These are phyloP conservation scores for Sebastolobus altivelis DNA, from an alignment of 2,797 vertebrate genomes.

Conservation along the genomic window DNA sequence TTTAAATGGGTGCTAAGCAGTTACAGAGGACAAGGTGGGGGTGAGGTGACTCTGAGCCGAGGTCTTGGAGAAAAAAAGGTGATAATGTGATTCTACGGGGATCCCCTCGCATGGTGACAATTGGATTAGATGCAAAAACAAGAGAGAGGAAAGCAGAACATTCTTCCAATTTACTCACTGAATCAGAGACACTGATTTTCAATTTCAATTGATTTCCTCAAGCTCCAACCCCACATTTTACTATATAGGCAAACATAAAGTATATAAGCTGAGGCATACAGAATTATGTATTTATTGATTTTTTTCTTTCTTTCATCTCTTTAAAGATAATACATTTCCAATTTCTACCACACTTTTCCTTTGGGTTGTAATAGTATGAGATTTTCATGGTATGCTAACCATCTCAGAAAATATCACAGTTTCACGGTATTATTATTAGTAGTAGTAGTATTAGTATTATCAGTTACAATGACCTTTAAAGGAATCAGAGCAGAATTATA, in stretches of 20 bases:
- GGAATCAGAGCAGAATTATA: too few relatives aligned
- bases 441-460: too few relatives aligned
- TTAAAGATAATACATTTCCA: background rate
- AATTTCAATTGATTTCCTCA: background rate
- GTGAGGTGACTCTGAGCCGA: slow-evolving; percentile 24
- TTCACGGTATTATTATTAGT: too few relatives aligned
- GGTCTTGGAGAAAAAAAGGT: background rate
- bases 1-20: slow-evolving; percentile 71
- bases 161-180: background rate
- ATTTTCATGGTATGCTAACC: too few relatives aligned
- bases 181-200: background rate
- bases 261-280: background rate
- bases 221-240: background rate
- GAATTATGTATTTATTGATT: background rate
- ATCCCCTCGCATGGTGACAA: background rate
- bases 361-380: too few relatives aligned
- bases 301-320: background rate
- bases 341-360: background rate
- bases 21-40: slow-evolving; percentile 49
- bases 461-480: too few relatives aligned
- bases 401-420: too few relatives aligned
- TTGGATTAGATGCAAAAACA: slow-evolving; percentile 21
- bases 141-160: background rate
- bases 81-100: slow-evolving; percentile 13
- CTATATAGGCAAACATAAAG: background rate